Conservation (phyloP, 2,113 vertebrate species). For the Meleagris gallopavo region DNA sequence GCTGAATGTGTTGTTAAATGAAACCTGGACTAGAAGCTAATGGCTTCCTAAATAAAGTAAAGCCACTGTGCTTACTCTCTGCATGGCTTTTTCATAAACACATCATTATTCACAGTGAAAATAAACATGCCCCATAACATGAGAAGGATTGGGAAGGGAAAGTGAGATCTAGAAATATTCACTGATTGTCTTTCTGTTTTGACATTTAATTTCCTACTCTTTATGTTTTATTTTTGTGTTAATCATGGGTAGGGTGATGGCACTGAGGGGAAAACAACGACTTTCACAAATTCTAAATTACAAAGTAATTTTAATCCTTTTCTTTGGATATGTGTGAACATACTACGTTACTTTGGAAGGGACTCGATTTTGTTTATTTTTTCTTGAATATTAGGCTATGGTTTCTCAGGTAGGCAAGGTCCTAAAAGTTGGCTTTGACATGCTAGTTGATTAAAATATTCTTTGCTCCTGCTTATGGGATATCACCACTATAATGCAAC, state of each 20-base stretch:
- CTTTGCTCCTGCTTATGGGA: background rate
- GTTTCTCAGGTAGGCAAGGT: background rate
- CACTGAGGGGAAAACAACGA: background rate
- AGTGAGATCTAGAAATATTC: background rate
- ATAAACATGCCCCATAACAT: background rate
- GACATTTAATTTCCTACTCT: background rate
- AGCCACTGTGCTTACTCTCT: background rate
- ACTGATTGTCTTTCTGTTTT: background rate
- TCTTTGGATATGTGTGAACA: background rate
- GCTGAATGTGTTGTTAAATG: background rate
- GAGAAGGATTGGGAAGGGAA: background rate
- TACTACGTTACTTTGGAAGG: background rate
- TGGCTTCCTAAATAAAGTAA: background rate
- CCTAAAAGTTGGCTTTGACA: background rate
- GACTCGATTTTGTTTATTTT: background rate
- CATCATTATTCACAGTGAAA: background rate
- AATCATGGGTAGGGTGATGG: background rate
- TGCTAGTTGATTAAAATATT: background rate
- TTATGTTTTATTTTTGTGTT: background rate
- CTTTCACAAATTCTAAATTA: background rate
- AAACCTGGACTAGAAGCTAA: background rate
- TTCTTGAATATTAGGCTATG: background rate
- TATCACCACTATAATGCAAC: background rate
- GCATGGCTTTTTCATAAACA: background rate
- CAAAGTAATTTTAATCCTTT: background rate